Percentiles rank a stretch among this genome's conserved stretches.
Evolutionary conservation across 2,113 vertebrate genomes (phyloP).

Genomic region (Zapornia atra): DNA sequence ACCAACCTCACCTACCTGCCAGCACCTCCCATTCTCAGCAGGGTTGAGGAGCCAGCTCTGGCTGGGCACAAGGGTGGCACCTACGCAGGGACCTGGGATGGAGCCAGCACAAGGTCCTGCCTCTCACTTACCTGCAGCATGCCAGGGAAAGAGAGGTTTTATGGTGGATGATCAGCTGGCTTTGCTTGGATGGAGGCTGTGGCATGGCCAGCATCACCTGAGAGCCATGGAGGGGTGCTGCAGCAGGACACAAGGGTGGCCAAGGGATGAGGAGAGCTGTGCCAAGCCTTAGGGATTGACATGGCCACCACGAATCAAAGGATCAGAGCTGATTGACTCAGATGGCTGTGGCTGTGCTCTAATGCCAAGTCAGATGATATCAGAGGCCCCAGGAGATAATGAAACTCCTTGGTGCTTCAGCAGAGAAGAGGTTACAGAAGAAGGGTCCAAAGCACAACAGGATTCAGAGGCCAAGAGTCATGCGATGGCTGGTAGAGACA

Average conservation of each 20-base stretch:
- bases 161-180: neutral
- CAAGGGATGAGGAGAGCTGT: neutral
- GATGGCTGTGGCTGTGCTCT: fast-evolving
- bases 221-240: neutral
- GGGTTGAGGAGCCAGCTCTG: neutral
- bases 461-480: neutral
- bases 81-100: neutral
- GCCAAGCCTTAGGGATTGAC: neutral
- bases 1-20: neutral
- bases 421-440: neutral
- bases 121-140: neutral
- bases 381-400: fast-evolving
- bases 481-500: fast-evolving
- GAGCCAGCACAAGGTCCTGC: neutral
- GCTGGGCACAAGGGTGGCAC: fast-evolving
- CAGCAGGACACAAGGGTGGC: neutral
- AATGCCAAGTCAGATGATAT: fast-evolving
- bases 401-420: neutral
- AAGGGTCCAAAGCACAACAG: neutral
- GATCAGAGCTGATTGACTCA: fast-evolving
- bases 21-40: neutral
- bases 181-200: neutral
- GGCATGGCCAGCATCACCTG: neutral
- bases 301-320: neutral
- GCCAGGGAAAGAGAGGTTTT: neutral